Percentiles rank a stretch among this genome's conserved stretches.
phyloP scores from a whole-genome alignment of 2,113 vertebrate species.

The Daphoenositta chrysoptera region DNA sequence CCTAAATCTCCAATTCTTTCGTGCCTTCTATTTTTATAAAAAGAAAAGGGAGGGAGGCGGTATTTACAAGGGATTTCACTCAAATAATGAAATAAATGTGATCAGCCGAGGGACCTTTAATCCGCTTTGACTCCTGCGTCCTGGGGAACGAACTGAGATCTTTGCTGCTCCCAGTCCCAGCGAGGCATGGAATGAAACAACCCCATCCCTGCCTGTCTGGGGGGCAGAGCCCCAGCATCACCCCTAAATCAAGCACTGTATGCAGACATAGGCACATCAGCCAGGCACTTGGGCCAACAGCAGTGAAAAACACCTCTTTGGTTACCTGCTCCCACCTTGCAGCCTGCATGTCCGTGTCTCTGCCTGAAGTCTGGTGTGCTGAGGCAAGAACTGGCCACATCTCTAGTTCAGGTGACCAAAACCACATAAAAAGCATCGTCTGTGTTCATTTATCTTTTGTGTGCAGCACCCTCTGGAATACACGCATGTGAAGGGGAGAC shows the following conservation, averaged over 20 bases:
- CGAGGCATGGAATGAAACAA: fast-evolving
- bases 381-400: not conserved
- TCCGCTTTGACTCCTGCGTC: conserved; percentile 50
- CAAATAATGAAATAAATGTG: conserved; percentile 66
- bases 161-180: not conserved
- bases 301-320: not conserved
- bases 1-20: conserved; percentile 53
- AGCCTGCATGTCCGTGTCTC: not conserved
- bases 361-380: fast-evolving
- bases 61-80: conserved; percentile 58
- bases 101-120: conserved; percentile 49
- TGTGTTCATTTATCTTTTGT: not conserved
- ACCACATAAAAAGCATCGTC: fast-evolving
- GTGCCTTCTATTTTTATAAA: conserved; percentile 54
- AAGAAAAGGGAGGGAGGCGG: not conserved
- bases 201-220: not conserved
- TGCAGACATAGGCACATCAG: not conserved
- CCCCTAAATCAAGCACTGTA: not conserved
- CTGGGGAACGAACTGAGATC: not conserved
- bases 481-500: fast-evolving
- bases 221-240: not conserved
- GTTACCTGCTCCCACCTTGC: not conserved
- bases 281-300: not conserved
- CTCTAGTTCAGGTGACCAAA: not conserved
- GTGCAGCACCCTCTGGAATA: not conserved